Conservation (phyloP, 2,797 vertebrate species). For the Pygocentrus nattereri region DNA sequence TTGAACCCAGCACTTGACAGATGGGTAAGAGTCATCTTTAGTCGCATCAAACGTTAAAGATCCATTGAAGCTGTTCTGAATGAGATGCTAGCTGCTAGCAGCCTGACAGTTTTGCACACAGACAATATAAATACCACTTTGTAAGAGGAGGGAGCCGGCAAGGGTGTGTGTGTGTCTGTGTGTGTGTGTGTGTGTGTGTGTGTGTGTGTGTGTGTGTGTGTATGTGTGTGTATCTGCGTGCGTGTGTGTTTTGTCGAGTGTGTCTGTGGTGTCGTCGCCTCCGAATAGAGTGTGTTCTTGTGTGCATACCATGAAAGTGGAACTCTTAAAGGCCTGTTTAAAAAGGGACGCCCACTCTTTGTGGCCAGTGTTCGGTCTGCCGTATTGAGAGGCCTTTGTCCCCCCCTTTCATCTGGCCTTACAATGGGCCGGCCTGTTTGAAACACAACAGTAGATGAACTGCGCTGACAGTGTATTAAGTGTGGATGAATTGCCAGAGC, state of each 20-base stretch:
- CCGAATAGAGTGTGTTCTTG: slow-evolving; percentile 74
- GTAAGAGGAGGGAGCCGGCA: slow-evolving; percentile 5
- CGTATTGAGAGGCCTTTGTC: slow-evolving; percentile 83
- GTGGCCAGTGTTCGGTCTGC: slow-evolving; percentile 81
- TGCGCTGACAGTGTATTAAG: slow-evolving; percentile 88
- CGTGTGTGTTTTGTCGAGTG: slow-evolving; percentile 76
- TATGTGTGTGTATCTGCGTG: slow-evolving; percentile 74
- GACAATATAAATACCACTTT: slow-evolving; percentile 62
- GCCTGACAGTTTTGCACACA: slow-evolving; percentile 62
- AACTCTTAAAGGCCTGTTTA: slow-evolving; percentile 82
- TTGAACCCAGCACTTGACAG: slow-evolving; percentile 54
- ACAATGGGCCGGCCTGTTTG: slow-evolving; percentile 80
- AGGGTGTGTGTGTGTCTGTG: slow-evolving; percentile 66
- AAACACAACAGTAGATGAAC: slow-evolving; percentile 87
- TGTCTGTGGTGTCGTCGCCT: slow-evolving; percentile 73
- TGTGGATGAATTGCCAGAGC: slow-evolving; percentile 85
- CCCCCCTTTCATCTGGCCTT: slow-evolving; percentile 80
- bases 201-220: slow-evolving; percentile 66
- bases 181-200: slow-evolving; percentile 72
- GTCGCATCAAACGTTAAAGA: slow-evolving; percentile 52
- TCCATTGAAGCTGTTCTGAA: slow-evolving; percentile 62
- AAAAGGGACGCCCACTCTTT: slow-evolving; percentile 85
- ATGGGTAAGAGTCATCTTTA: slow-evolving; percentile 62
- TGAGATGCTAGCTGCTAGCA: slow-evolving; percentile 62
- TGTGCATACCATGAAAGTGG: slow-evolving; percentile 82